Conservation (phyloP, 2,797 vertebrate species). For the Nyctibius grandis region DNA sequence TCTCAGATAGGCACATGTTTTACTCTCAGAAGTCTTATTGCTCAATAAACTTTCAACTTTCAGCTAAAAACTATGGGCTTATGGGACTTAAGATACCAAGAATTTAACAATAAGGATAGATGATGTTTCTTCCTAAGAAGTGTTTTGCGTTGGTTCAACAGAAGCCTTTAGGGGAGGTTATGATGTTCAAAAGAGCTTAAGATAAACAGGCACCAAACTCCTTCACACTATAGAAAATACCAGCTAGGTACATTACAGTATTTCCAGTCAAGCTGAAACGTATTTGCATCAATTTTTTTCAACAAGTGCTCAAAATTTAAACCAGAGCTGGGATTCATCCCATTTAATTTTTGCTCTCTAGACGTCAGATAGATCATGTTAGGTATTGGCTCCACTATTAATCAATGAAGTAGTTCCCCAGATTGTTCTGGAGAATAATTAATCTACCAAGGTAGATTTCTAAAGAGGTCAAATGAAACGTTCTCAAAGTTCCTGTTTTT, state of each 20-base stretch:
- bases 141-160: neutral
- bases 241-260: neutral
- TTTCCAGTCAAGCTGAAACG: neutral
- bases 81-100: neutral
- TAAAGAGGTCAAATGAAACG: neutral
- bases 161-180: neutral
- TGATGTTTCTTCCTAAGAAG: neutral
- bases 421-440: neutral
- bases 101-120: neutral
- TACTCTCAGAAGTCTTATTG: neutral
- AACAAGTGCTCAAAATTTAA: neutral
- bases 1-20: neutral
- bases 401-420: neutral
- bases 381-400: neutral
- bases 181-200: neutral
- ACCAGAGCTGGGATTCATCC: neutral
- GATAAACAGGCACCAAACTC: neutral
- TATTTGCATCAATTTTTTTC: neutral
- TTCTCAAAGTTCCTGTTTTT: neutral
- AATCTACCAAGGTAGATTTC: neutral
- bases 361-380: too few relatives aligned
- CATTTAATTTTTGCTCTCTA: neutral
- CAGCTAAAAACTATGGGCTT: neutral
- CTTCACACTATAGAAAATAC: neutral
- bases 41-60: neutral